These are phyloP conservation scores for Hemistola chrysoprasaria DNA, from an alignment of 2,888 invertebrate species.

Conservation along the genomic window DNA sequence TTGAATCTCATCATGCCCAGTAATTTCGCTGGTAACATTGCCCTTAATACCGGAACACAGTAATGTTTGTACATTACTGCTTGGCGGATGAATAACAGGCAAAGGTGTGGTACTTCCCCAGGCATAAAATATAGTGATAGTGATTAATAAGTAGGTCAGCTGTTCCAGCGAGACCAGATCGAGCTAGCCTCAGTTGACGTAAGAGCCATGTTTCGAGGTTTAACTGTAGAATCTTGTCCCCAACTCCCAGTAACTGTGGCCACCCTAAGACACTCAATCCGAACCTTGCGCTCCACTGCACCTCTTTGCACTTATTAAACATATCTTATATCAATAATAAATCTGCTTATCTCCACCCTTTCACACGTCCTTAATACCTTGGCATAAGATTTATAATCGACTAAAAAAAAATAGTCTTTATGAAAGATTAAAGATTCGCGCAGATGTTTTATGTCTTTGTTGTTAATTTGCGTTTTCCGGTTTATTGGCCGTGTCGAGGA, in stretches of 20 bases:
- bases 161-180: too few relatives aligned
- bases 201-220: too few relatives aligned
- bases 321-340: slow-evolving; percentile 77
- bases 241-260: slow-evolving; percentile 32
- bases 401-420: slow-evolving; percentile 13
- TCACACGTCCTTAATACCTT: slow-evolving; percentile 35
- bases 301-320: slow-evolving; percentile 74
- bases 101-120: too few relatives aligned
- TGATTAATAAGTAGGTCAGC: too few relatives aligned
- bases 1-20: too few relatives aligned
- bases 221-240: too few relatives aligned
- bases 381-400: slow-evolving; percentile 39
- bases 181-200: too few relatives aligned
- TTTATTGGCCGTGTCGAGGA: slow-evolving; percentile 71
- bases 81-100: too few relatives aligned
- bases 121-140: too few relatives aligned
- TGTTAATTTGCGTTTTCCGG: slow-evolving; percentile 80
- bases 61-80: too few relatives aligned
- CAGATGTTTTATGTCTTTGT: slow-evolving; percentile 80
- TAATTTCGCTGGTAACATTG: too few relatives aligned
- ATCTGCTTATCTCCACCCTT: slow-evolving; percentile 46
- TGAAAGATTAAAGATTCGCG: slow-evolving; percentile 37
- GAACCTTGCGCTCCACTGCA: slow-evolving; percentile 64
- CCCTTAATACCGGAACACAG: too few relatives aligned
- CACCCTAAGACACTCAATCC: slow-evolving; percentile 57